A percentile compares a stretch with the other conserved stretches of the same genome.
Conservation (phyloP, 1,140 invertebrate genomes). For the Panulirus ornatus region DNA sequence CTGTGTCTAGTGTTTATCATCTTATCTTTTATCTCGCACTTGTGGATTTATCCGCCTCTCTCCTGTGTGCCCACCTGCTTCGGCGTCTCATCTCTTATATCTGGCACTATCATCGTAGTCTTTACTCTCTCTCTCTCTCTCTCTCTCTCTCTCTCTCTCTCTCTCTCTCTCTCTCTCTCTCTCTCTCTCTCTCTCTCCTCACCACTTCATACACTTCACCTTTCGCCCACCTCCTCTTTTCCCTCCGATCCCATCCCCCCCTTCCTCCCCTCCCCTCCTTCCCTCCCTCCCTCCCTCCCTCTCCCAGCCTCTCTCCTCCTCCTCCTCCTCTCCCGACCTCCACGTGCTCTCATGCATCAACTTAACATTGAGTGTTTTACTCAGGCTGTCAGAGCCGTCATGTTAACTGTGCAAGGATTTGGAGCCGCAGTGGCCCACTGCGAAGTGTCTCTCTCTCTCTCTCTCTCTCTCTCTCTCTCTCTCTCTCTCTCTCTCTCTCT, state of each 20-base stretch:
- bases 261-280: background rate
- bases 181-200: conserved; percentile 1
- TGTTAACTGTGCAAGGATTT: background rate
- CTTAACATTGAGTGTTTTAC: background rate
- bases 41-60: too few species aligned
- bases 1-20: background rate
- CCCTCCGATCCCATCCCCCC: background rate
- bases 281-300: background rate
- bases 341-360: conserved; percentile 8
- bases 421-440: background rate
- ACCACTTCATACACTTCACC: background rate
- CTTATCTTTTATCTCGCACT: too few species aligned
- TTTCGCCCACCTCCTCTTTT: background rate
- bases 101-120: too few species aligned
- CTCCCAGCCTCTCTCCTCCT: background rate
- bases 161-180: conserved; percentile 6
- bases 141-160: conserved; percentile 1
- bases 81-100: too few species aligned
- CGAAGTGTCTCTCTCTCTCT: background rate
- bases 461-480: background rate
- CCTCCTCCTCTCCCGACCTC: background rate
- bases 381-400: background rate
- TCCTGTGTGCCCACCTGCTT: too few species aligned
- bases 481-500: conserved; percentile 11
- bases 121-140: background rate